Evolutionary conservation across 2,113 vertebrate species (phyloP), one percentile per base, ranked within the genome.

Genomic region (Paratilapia polleni): DNA sequence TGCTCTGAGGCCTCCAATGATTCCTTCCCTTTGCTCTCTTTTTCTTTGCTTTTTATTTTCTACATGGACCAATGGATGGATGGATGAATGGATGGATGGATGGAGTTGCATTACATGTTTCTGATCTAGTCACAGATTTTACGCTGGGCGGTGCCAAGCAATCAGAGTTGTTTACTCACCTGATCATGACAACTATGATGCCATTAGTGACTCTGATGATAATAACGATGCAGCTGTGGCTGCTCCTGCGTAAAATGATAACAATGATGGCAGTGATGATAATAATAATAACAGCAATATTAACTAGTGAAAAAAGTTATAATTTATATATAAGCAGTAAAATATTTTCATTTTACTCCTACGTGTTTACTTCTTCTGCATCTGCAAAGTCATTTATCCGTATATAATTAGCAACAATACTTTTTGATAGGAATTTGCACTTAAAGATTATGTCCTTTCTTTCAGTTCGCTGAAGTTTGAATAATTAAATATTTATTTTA

Each of bases 1-100:
- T 87, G 80, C 77, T 81, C 80, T 81, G 83, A 93, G 93, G 91
- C 92, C 94, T 94, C 93, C 94, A 92, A 96, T 96, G 97, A 97
- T 97, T 97, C 97, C 95, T 95, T 95, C 82, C 77, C 87, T 78
- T 64, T 52, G 47, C 81, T 88, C 43, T 59, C 49, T 62, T 81
- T 31, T 49, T 64, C 64, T 83, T 80, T 81, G 58, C 77, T 41
- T 86, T 73, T 89, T 28, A 52, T 49, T 64, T 41, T 52, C 56
- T 62, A 73, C 26, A 81, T 82, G 43, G 17, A 77, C 22, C 5
- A 54, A 66, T 54, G 49, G 14, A 58, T 77, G 31, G 61, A 47
- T 54, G 24, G 41, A 88, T 26, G 61, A 36, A 49, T 36, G 49
- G 54, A 81, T 81, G 47, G 78, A 57, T 61, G 38, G 75, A 68